Evolutionary conservation across 2,797 vertebrate genomes (phyloP).

Genomic region (Carcharodon carcharias): DNA sequence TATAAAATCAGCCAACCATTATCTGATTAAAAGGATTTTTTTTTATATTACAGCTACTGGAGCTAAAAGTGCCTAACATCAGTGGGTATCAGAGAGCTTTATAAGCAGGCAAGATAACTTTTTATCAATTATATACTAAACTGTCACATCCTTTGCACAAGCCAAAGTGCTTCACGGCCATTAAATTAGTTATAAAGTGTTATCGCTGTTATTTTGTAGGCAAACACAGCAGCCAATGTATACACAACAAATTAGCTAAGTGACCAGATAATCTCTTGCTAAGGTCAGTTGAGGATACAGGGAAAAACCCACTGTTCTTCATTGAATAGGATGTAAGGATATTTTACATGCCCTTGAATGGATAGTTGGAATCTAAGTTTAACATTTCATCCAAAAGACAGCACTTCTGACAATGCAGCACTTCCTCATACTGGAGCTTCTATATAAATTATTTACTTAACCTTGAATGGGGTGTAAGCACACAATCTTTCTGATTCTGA

Average conservation of each 20-base stretch:
- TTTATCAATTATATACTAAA: background rate
- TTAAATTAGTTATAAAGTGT: background rate
- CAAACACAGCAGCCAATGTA: background rate
- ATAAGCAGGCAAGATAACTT: background rate
- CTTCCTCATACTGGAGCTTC: background rate
- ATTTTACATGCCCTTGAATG: background rate
- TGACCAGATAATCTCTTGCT: background rate
- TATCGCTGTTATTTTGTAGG: too few relatives aligned
- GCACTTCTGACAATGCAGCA: background rate
- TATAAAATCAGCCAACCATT: background rate
- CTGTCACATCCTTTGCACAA: background rate
- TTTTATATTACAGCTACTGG: background rate
- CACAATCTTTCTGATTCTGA: background rate
- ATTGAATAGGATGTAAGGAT: background rate
- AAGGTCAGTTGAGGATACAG: background rate
- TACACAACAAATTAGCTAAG: background rate
- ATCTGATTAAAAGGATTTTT: background rate
- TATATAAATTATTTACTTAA: background rate
- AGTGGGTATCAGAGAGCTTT: background rate
- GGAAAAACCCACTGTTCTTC: background rate
- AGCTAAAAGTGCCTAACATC: background rate
- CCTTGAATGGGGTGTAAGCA: background rate
- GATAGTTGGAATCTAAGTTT: background rate
- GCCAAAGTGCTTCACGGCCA: background rate
- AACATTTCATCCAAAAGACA: background rate